Conservation (phyloP, 2,797 vertebrate species). For the Bucorvus abyssinicus region DNA sequence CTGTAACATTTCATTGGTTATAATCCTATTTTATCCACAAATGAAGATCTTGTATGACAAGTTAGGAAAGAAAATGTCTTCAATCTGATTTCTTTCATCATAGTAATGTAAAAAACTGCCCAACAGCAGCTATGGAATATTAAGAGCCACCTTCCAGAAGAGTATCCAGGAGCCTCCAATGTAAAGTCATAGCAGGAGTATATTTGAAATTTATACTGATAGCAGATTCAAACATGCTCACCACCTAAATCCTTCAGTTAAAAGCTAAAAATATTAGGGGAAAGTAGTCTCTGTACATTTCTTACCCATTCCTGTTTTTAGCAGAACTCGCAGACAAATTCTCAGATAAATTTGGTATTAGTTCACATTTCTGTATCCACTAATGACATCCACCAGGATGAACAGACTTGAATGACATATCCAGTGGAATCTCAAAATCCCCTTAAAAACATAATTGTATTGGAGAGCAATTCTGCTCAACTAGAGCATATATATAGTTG, state of each 20-base stretch:
- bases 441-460: neutral
- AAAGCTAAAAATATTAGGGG: neutral
- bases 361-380: neutral
- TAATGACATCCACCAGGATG: neutral
- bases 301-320: neutral
- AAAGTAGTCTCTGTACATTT: neutral
- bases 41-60: neutral
- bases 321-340: neutral
- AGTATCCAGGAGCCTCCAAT: neutral
- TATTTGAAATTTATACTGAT: neutral
- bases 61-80: neutral
- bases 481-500: neutral
- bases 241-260: neutral
- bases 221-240: neutral
- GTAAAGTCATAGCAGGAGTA: neutral
- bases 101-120: neutral
- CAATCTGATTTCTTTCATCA: neutral
- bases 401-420: neutral
- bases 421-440: neutral
- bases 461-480: neutral
- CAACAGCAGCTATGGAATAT: neutral
- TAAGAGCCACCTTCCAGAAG: neutral
- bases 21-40: neutral
- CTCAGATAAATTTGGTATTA: neutral
- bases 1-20: neutral